Conservation (phyloP, 2,797 vertebrate genomes). For the Picus viridis region DNA sequence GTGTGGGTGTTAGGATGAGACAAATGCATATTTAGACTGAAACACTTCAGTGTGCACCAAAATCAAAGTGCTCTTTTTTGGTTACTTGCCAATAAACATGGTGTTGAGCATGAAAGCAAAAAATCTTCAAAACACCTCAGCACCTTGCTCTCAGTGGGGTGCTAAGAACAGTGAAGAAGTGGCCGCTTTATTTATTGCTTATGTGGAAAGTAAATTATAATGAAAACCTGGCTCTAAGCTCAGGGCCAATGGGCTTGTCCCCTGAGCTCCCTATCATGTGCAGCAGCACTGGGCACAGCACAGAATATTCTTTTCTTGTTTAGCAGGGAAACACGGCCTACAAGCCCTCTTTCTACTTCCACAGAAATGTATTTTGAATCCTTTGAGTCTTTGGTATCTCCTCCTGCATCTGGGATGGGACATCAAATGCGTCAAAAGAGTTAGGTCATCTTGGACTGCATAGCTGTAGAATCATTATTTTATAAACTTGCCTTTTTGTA, state of each 20-base stretch:
- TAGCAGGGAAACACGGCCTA: neutral
- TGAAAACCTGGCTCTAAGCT: neutral
- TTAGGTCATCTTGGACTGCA: neutral
- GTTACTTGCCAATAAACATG: neutral
- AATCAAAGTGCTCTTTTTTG: slow-evolving; percentile 8
- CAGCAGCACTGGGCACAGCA: neutral
- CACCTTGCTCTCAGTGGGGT: neutral
- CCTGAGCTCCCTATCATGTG: neutral
- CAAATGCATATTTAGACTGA: neutral
- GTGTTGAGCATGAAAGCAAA: neutral
- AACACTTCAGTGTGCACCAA: neutral
- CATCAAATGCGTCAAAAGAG: neutral
- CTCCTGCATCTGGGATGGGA: neutral
- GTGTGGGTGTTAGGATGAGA: neutral
- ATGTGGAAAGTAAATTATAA: neutral
- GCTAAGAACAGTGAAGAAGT: neutral
- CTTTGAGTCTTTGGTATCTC: neutral
- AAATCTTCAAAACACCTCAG: slow-evolving; percentile 12
- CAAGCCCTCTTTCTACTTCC: neutral
- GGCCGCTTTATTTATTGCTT: neutral
- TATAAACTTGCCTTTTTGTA: neutral
- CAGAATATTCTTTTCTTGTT: neutral
- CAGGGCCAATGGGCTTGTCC: neutral
- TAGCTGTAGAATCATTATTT: neutral
- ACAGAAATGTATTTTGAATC: neutral